A percentile compares a stretch with the other conserved stretches of the same genome.
Conservation (phyloP, 2,113 vertebrate genomes). For the Nicator chloris region DNA sequence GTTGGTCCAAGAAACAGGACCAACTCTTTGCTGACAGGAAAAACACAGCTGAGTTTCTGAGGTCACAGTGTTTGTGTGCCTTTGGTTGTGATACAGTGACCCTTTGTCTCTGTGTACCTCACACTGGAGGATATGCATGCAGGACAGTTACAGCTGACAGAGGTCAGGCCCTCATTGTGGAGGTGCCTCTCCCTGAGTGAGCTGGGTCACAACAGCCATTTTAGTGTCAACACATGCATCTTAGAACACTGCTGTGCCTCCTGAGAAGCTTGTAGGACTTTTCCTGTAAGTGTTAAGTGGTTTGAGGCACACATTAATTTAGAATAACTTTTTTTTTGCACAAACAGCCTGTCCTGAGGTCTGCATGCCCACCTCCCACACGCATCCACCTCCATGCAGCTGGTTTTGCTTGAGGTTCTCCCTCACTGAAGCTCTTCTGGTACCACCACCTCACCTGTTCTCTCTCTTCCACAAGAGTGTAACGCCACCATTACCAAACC, state of each 20-base stretch:
- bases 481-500: background rate
- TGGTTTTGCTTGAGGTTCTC: background rate
- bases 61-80: fast-evolving
- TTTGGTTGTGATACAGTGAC: background rate
- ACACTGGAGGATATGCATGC: background rate
- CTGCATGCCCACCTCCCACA: fast-evolving
- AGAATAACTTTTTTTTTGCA: background rate
- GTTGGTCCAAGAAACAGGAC: background rate
- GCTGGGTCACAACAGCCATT: background rate
- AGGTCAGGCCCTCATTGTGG: background rate
- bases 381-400: background rate
- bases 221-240: background rate
- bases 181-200: background rate
- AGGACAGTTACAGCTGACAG: background rate
- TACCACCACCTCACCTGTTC: background rate
- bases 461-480: background rate
- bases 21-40: background rate
- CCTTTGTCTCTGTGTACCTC: background rate
- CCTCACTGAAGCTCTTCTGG: background rate
- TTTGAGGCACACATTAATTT: background rate
- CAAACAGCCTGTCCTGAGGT: background rate
- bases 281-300: fast-evolving
- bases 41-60: background rate
- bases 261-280: background rate
- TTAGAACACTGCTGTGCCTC: background rate